Base-by-base conservation (phyloP, 1,140 invertebrate species). In the Thaumatotibia leucotreta region DNA sequence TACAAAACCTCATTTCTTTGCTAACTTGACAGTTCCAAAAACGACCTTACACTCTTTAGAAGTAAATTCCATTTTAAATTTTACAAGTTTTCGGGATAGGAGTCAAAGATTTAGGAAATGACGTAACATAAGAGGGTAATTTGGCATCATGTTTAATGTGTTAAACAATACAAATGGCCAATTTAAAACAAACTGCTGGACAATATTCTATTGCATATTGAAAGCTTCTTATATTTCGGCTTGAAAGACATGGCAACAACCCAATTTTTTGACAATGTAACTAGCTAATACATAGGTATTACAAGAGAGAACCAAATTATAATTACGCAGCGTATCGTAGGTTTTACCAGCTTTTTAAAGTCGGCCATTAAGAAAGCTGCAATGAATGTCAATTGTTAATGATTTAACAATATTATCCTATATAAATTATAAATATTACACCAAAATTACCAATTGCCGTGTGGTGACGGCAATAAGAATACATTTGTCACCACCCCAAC, bases 121-220 rank as follows among this genome's bases (percentile, higher is more conserved):
- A 75, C 67, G 76, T 72, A 75, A 81, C 75, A 76, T 72, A 45
- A 69, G 68, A 72, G 61, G 66, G 66, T 69, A 62, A 58, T 67
- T 64, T 67, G 63, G 67, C 68, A 62, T 66, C 50, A 39, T 58
- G 52, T 58, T 24, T 54, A 24, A 23, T 54, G 50, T 27, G 52
- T 58, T 27, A 58, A 58, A 75, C 73, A 67, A 72, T 70, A 70
- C 63, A 58, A 75, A 76, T 68, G 68, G 63, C 66, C 73, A 65
- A 79, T 79, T 77, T 74, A 73, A 74, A 68, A 74, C 66, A 63
- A 69, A 75, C 64, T 50, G 49, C 61, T 50, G 23, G 17, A 20
- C 14, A 5, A 45, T 45, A 45, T 45, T 45, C 39, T 45, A 45
- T 68, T 69, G n/a, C 66, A 65, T 61, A 64, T 65, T 52, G 39